Conservation (phyloP, 2,888 invertebrate species). For the Melieria picta region DNA sequence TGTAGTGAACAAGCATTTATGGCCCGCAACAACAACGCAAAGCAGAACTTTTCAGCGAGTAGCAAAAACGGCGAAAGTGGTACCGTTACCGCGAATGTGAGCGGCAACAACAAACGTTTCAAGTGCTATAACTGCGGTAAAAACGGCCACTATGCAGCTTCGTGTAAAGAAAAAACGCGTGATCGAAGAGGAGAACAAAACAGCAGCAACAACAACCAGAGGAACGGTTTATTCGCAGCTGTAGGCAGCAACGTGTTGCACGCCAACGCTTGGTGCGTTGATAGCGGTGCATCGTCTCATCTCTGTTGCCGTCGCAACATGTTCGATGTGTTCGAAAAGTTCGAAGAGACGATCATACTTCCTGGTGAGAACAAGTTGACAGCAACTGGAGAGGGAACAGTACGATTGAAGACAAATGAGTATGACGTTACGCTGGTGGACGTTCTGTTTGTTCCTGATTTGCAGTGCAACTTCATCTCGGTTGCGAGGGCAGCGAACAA, state of each 20-base stretch:
- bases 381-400: conserved; percentile 26
- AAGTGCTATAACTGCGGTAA: conserved; percentile 25
- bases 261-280: conserved; percentile 17
- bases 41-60: neutral
- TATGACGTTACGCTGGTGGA: conserved; percentile 14
- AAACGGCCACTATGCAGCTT: conserved; percentile 18
- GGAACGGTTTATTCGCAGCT: conserved; percentile 18
- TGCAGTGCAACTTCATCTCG: conserved; percentile 35
- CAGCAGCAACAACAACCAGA: conserved; percentile 14
- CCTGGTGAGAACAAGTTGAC: conserved; percentile 24
- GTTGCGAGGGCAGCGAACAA: conserved; percentile 20
- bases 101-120: neutral
- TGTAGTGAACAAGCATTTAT: conserved; percentile 1
- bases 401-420: conserved; percentile 4
- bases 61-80: neutral
- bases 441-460: conserved; percentile 27
- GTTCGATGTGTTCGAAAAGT: conserved; percentile 22
- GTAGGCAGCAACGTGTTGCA: conserved; percentile 5
- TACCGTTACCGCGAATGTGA: neutral
- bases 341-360: conserved; percentile 16
- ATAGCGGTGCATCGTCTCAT: conserved; percentile 34
- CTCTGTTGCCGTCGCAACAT: conserved; percentile 27
- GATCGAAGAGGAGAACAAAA: neutral
- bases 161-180: conserved; percentile 10
- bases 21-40: neutral